phyloP scores from a whole-genome alignment of 2,113 vertebrate genomes.

The Rhineura floridana region DNA sequence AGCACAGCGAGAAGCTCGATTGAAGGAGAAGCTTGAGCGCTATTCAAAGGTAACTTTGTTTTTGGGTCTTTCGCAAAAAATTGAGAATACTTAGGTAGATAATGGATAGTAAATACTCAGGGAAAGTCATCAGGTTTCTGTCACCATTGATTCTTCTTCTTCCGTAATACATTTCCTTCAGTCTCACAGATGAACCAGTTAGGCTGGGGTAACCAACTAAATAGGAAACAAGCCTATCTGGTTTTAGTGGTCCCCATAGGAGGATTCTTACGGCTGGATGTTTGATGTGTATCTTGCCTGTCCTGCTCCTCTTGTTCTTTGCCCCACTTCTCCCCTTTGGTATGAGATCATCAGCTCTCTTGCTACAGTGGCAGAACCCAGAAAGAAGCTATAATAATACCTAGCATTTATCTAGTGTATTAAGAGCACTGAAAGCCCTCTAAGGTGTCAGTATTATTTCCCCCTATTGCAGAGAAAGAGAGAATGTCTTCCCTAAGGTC shows the following conservation, averaged over 20 bases:
- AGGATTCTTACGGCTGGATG: neutral
- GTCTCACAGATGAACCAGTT: neutral
- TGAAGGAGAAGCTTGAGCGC: slow-evolving; percentile 87
- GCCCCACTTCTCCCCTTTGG: neutral
- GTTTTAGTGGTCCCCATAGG: neutral
- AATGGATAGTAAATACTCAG: neutral
- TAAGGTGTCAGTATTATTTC: neutral
- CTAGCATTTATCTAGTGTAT: neutral
- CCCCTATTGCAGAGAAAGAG: neutral
- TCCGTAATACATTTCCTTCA: neutral
- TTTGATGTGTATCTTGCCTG: neutral
- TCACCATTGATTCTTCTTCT: neutral
- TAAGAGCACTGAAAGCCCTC: neutral
- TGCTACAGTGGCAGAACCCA: neutral
- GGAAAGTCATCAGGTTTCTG: neutral
- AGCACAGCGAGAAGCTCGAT: slow-evolving; percentile 82
- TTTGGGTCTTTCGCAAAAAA: neutral
- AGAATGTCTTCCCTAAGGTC: neutral
- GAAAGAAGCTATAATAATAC: neutral
- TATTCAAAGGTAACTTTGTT: slow-evolving; percentile 87
- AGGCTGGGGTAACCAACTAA: neutral
- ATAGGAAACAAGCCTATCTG: neutral
- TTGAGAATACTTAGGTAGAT: neutral
- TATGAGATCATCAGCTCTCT: neutral
- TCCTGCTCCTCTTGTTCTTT: slow-evolving; percentile 1